Conservation (phyloP, 2,113 vertebrate species). For the Coturnix japonica region DNA sequence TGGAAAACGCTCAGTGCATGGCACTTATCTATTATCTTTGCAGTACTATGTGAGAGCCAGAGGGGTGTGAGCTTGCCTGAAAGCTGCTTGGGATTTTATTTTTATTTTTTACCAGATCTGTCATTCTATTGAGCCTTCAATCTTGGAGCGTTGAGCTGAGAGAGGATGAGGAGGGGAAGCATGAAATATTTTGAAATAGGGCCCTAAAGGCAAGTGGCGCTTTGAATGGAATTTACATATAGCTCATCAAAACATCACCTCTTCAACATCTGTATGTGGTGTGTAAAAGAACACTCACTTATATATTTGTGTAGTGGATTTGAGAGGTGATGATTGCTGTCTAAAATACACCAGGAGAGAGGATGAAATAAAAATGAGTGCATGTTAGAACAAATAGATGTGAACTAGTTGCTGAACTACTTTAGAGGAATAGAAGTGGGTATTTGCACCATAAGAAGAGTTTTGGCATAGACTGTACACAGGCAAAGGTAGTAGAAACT, state of each 20-base stretch:
- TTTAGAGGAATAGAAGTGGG: neutral
- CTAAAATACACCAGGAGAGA: neutral
- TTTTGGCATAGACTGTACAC: neutral
- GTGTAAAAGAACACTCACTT: neutral
- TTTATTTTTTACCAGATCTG: neutral
- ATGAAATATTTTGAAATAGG: neutral
- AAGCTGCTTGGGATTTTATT: neutral
- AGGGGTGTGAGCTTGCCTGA: neutral
- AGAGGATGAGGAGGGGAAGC: neutral
- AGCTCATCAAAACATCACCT: neutral
- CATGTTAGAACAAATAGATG: neutral
- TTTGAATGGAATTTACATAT: neutral
- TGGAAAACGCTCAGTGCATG: neutral
- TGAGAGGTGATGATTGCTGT: neutral
- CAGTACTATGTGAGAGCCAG: neutral
- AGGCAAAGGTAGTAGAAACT: neutral
- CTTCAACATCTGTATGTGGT: neutral
- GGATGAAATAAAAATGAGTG: neutral
- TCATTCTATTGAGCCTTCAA: neutral
- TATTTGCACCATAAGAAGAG: neutral
- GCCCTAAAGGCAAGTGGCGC: neutral
- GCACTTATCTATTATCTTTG: neutral
- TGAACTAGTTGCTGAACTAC: neutral
- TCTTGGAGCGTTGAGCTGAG: neutral
- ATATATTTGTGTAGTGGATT: neutral